A percentile compares a stretch with the other conserved stretches of the same genome.
Conservation (phyloP, 2,113 vertebrate species). For the Capreolus pygargus region DNA sequence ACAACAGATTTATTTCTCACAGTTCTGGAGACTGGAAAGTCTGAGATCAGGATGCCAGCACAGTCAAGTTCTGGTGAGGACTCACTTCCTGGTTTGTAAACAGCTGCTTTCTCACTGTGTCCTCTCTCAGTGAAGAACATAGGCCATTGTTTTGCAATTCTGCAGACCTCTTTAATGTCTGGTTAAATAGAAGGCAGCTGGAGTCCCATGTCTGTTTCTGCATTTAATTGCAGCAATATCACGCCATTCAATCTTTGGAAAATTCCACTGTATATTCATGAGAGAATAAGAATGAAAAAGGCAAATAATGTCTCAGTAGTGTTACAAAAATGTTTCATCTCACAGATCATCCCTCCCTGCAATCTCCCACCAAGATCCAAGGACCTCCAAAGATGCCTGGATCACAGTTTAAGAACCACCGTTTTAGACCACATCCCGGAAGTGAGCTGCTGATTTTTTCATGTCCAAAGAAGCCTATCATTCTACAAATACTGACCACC, state of each 20-base stretch:
- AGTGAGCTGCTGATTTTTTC: not conserved
- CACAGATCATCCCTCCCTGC: not conserved
- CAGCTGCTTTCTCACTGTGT: not conserved
- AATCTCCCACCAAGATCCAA: not conserved
- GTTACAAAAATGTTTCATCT: not conserved
- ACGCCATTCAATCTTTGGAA: not conserved
- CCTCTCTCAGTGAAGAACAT: not conserved
- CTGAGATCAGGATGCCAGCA: not conserved
- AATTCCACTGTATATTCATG: not conserved
- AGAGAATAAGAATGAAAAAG: not conserved
- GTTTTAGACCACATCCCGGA: not conserved
- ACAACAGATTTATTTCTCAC: not conserved
- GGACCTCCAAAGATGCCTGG: not conserved
- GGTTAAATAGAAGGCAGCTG: not conserved
- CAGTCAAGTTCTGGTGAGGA: not conserved
- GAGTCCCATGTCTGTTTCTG: not conserved
- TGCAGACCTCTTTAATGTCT: not conserved
- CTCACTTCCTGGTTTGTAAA: not conserved
- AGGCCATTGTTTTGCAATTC: not conserved
- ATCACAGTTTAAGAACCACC: not conserved
- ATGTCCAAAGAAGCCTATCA: not conserved
- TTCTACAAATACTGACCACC: not conserved
- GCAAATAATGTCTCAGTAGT: not conserved
- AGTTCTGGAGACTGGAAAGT: not conserved
- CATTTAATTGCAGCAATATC: not conserved